Evolutionary conservation across 2,888 invertebrate species (phyloP), one percentile per base, ranked within the genome.

Genomic region (Melieria crassipennis): DNA sequence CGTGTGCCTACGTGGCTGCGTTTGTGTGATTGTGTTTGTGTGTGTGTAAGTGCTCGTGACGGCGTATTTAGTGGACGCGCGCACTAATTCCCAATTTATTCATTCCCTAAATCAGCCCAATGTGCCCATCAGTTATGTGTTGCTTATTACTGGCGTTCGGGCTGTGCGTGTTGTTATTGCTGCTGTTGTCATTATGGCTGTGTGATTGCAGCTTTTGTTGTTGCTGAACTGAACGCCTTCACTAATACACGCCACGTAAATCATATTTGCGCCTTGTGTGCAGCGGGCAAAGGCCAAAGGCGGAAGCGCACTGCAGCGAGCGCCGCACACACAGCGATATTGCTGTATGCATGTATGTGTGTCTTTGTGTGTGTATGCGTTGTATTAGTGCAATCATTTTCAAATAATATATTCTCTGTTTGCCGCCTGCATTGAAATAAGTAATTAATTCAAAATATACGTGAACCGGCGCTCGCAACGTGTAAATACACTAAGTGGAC

Each of bases 361-460:
- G 30, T 30, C 46, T 46, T 7, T 56, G 42, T 69, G 30, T 52
- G 55, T 69, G 66, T n/a, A 46, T 63, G 52, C 56, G 55, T 68
- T 67, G 66, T 70, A 65, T 57, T 65, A 67, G 70, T 70, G 70
- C 70, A 68, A 61, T 70, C 60, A 70, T 70, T 70, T 68, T 60
- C 58, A 11, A 57, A 73, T 73, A 73, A 67, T 70, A 70, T 73
- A 73, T 73, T 70, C 70, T 70, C 70, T 67, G 63, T 69, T 73
- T 66, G 70, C 64, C 64, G 67, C 58, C 30, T 30, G 64, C 58
- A 67, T 11, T 47, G 70, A 68, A 73, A 70, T 73, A 70, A 73
- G 73, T 73, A 70, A 73, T 73, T 73, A 73, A 73, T 73, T 73
- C 67, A 58, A 68, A 67, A 69, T 72, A 65, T 65, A 69, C 57